Conservation (phyloP, 92 coral and sea anemone genomes). For the Palythoa grandis region DNA sequence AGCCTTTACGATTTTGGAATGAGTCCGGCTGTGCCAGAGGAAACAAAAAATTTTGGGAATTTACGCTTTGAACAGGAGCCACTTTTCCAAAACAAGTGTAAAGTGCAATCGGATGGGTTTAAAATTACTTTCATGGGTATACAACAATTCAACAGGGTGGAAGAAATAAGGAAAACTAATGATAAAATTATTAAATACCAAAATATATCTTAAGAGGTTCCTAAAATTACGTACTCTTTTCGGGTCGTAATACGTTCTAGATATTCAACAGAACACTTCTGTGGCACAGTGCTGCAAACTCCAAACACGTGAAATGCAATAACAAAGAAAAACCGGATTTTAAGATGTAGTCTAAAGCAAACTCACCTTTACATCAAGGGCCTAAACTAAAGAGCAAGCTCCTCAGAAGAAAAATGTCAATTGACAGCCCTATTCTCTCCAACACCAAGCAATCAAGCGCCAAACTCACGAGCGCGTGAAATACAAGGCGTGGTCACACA, state of each 20-base stretch:
- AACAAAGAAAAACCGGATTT: neutral
- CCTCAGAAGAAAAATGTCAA: neutral
- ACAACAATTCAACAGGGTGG: neutral
- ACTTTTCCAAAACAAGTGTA: neutral
- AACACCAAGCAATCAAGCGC: neutral
- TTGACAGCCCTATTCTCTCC: neutral
- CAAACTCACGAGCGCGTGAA: constrained; percentile 25
- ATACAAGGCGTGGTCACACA: constrained; percentile 25
- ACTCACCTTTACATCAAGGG: neutral
- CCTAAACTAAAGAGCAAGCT: neutral
- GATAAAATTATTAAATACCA: neutral
- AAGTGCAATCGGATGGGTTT: neutral
- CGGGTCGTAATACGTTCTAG: neutral
- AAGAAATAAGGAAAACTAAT: neutral
- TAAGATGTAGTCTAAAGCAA: neutral
- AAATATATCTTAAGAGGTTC: neutral
- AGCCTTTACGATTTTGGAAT: neutral
- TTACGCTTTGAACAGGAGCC: neutral
- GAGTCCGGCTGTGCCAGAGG: neutral
- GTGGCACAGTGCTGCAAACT: no score
- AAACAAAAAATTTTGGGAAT: constrained; percentile 18
- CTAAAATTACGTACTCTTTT: neutral
- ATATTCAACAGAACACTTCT: neutral
- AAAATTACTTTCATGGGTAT: neutral
- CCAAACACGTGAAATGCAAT: neutral